Evolutionary conservation across 2,113 vertebrate species (phyloP).

Genomic region (Rallus limicola): DNA sequence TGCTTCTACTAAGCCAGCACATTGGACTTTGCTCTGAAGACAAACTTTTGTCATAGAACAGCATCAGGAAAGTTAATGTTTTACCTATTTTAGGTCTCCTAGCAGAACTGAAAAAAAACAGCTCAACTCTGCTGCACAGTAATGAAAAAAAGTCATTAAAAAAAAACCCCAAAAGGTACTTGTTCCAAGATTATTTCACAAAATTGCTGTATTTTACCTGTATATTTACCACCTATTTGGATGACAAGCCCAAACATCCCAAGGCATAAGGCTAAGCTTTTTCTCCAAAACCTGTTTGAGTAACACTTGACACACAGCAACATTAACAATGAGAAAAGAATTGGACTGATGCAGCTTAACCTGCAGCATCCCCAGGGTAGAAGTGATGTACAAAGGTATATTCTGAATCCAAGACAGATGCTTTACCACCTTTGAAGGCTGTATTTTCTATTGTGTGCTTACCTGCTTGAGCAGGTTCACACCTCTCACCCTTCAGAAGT

Average conservation of each 20-base stretch:
- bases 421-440: not conserved
- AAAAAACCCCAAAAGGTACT: not conserved
- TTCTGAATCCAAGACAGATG: not conserved
- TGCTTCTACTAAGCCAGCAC: not conserved
- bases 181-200: not conserved
- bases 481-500: not conserved
- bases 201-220: not conserved
- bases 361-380: not conserved
- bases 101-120: not conserved
- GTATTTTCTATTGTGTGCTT: not conserved
- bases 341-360: not conserved
- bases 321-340: not conserved
- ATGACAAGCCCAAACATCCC: not conserved
- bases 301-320: not conserved
- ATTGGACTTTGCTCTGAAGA: not conserved
- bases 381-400: not conserved
- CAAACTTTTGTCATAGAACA: not conserved
- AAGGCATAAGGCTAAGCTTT: not conserved
- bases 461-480: constrained; percentile 63
- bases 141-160: not conserved
- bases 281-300: not conserved
- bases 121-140: not conserved
- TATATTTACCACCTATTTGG: not conserved
- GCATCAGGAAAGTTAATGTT: constrained; percentile 36
- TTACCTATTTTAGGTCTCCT: not conserved